Evolutionary conservation across 37 sponge, comb jelly and placozoan species (phyloP).

Genomic region (Cliona cf. orientalis): DNA sequence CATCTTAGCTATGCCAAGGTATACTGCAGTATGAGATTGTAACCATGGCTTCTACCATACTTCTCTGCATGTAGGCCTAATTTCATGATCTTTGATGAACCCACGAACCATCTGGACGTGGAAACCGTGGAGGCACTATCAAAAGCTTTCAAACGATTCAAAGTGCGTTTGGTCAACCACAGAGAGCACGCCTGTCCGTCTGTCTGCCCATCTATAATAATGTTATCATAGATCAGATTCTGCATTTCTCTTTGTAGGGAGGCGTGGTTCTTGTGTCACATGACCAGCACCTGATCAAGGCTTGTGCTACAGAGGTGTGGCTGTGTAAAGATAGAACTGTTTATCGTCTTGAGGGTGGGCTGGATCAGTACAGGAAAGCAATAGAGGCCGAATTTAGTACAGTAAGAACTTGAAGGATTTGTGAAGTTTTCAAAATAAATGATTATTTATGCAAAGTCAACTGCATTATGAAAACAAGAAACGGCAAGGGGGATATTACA

Average conservation of each 20-base stretch:
- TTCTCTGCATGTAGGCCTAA: conserved; percentile 61
- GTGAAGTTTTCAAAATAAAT: background rate
- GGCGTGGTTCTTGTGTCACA: conserved; percentile 94
- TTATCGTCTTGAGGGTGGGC: conserved; percentile 71
- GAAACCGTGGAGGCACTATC: conserved; percentile 89
- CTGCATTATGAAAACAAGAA: too few species aligned
- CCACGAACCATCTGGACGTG: conserved; percentile 94
- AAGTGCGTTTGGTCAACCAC: conserved; percentile 23
- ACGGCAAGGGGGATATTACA: too few species aligned
- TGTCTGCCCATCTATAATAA: too few species aligned
- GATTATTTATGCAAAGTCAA: too few species aligned
- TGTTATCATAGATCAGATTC: too few species aligned
- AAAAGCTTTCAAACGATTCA: conserved; percentile 56
- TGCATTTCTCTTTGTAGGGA: conserved; percentile 47
- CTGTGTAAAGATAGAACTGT: conserved; percentile 70
- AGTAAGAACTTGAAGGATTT: background rate
- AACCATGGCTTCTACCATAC: background rate
- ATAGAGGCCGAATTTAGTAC: conserved; percentile 68
- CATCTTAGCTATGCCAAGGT: conserved; percentile 67
- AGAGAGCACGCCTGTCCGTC: too few species aligned
- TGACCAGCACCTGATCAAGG: conserved; percentile 85
- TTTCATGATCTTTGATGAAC: conserved; percentile 88
- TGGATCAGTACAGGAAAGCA: conserved; percentile 73
- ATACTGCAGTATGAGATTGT: background rate
- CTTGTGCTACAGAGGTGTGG: conserved; percentile 80